phyloP scores from a whole-genome alignment of 2,888 invertebrate species.

The Linyphia triangularis region DNA sequence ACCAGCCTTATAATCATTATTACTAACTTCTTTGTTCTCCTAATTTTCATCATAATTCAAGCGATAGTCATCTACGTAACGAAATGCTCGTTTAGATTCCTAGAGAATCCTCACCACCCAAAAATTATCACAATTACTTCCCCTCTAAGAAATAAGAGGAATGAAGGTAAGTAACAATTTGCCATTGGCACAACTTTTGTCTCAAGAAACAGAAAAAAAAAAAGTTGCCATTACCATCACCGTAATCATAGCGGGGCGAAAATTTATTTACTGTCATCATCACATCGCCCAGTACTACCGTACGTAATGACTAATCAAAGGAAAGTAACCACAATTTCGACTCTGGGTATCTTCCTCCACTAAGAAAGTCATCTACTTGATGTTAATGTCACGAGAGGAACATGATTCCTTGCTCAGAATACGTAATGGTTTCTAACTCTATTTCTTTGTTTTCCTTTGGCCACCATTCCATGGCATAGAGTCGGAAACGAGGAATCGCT shows the following conservation, averaged over 20 bases:
- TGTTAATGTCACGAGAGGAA: slow-evolving; percentile 58
- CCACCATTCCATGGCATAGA: slow-evolving; percentile 5
- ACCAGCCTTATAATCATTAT: not conserved
- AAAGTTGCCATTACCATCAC: slow-evolving; percentile 42
- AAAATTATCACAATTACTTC: slow-evolving; percentile 48
- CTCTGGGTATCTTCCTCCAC: slow-evolving; percentile 16
- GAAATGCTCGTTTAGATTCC: slow-evolving; percentile 12
- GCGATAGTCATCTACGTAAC: not conserved
- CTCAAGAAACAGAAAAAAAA: slow-evolving; percentile 29
- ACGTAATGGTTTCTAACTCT: slow-evolving; percentile 45
- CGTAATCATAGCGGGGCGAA: slow-evolving; percentile 60
- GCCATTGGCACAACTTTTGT: slow-evolving; percentile 35
- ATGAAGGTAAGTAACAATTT: slow-evolving; percentile 38
- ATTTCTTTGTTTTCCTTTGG: slow-evolving; percentile 17
- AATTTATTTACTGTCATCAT: slow-evolving; percentile 70
- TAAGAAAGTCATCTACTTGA: slow-evolving; percentile 70
- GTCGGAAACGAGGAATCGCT: slow-evolving; percentile 58
- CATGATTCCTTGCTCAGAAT: slow-evolving; percentile 43
- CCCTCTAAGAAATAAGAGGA: slow-evolving; percentile 13
- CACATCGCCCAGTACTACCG: slow-evolving; percentile 24
- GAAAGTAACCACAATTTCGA: slow-evolving; percentile 66
- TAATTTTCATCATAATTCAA: slow-evolving; percentile 18
- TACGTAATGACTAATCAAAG: slow-evolving; percentile 62
- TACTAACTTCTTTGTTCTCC: slow-evolving; percentile 10
- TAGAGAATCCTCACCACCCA: not conserved